These are phyloP conservation scores for Phenganax subtilis DNA, from an alignment of 92 coral and sea anemone genomes.

Conservation along the genomic window DNA sequence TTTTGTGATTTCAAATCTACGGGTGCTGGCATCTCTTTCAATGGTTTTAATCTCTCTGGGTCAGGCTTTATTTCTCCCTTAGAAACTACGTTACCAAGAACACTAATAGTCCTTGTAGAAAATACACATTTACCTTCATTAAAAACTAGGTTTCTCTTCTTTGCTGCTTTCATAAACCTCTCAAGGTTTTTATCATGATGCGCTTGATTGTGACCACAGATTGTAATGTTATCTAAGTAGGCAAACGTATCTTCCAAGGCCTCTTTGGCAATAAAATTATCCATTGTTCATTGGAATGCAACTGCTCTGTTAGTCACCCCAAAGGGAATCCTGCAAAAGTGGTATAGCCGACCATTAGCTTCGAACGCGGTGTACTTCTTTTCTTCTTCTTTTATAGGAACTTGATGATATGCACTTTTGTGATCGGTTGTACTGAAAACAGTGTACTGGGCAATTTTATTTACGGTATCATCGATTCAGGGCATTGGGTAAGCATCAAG, in stretches of 20 bases:
- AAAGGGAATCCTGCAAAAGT: too few relatives aligned
- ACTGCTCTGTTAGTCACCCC: too few relatives aligned
- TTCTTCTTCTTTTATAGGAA: too few relatives aligned
- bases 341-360: too few relatives aligned
- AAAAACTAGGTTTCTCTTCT: constrained; percentile 31
- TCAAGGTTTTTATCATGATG: constrained; percentile 7
- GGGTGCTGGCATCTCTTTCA: constrained; percentile 52
- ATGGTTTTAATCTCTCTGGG: constrained; percentile 41
- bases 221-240: constrained; percentile 39
- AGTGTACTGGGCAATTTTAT: too few relatives aligned
- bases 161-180: constrained; percentile 3
- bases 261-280: constrained; percentile 5
- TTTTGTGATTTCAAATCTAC: constrained; percentile 28
- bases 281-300: constrained; percentile 47
- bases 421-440: too few relatives aligned
- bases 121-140: constrained; percentile 52
- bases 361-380: too few relatives aligned
- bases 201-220: not conserved
- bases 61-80: constrained; percentile 48
- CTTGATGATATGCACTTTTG: too few relatives aligned
- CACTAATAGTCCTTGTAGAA: constrained; percentile 46
- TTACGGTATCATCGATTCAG: too few relatives aligned
- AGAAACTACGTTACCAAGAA: constrained; percentile 55
- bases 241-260: constrained; percentile 6
- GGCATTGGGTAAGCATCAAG: too few relatives aligned